These are phyloP conservation scores for Astatoreochromis straeleni DNA, from an alignment of 2,113 vertebrate species.

Conservation along the genomic window DNA sequence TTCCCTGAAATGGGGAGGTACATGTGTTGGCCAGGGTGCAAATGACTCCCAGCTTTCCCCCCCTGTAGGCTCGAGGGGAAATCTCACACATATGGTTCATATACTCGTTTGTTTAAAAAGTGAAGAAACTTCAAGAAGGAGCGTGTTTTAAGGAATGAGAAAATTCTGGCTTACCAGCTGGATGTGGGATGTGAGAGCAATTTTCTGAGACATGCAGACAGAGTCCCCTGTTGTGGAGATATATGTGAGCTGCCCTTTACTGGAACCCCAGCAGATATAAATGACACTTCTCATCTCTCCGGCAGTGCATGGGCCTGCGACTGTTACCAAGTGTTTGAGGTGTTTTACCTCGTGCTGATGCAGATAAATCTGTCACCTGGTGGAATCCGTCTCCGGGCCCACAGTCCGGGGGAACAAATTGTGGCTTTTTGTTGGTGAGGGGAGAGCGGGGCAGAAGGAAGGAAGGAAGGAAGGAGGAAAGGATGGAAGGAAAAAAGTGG, in stretches of 20 bases:
- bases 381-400: slow-evolving; percentile 82
- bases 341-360: slow-evolving; percentile 79
- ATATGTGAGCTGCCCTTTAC: slow-evolving; percentile 60
- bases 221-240: slow-evolving; percentile 33
- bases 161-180: slow-evolving; percentile 23
- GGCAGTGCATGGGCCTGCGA: slow-evolving; percentile 64
- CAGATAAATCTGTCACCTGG: slow-evolving; percentile 90
- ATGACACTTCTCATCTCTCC: slow-evolving; percentile 66
- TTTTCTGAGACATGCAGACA: slow-evolving; percentile 25
- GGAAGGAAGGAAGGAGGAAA: neutral
- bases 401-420: slow-evolving; percentile 84
- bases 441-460: slow-evolving; percentile 4
- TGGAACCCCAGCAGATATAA: slow-evolving; percentile 66
- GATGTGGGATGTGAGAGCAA: neutral
- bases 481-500: neutral
- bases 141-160: slow-evolving; percentile 28
- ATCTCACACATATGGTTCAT: slow-evolving; percentile 58
- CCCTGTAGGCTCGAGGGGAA: neutral
- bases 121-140: slow-evolving; percentile 32
- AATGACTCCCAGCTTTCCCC: slow-evolving; percentile 61
- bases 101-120: slow-evolving; percentile 40
- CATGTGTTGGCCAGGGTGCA: slow-evolving; percentile 35
- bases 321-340: slow-evolving; percentile 78
- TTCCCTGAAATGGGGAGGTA: slow-evolving; percentile 36
- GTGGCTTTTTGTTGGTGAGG: slow-evolving; percentile 75